phyloP scores from a whole-genome alignment of 2,797 vertebrate species.

The Eleutherodactylus coqui region DNA sequence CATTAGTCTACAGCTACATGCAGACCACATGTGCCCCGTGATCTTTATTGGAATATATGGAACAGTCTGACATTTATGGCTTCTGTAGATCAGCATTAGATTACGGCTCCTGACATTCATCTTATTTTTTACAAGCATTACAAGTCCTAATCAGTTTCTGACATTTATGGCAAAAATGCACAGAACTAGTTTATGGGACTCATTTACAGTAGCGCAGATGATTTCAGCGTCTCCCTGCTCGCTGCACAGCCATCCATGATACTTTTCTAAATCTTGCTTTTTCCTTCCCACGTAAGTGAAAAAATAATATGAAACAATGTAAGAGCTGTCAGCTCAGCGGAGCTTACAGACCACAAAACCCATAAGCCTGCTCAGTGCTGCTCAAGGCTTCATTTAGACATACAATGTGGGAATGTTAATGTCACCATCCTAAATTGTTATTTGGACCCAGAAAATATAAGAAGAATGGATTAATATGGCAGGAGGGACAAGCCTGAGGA shows the following conservation, averaged over 20 bases:
- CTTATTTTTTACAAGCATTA: not conserved
- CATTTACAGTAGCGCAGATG: not conserved
- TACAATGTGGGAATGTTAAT: not conserved
- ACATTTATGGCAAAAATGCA: conserved; percentile 12
- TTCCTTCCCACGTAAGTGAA: not conserved
- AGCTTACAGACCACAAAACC: not conserved
- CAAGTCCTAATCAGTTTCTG: not conserved
- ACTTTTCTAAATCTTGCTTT: conserved; percentile 1
- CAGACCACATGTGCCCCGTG: not conserved
- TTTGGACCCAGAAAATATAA: not conserved
- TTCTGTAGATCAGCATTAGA: not conserved
- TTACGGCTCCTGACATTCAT: not conserved
- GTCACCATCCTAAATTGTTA: not conserved
- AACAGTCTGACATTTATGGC: not conserved
- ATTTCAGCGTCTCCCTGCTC: not conserved
- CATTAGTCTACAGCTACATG: not conserved
- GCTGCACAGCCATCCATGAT: not conserved
- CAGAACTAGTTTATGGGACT: not conserved
- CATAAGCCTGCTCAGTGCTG: not conserved
- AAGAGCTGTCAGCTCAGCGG: not conserved
- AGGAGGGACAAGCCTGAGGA: not conserved
- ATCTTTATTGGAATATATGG: not conserved
- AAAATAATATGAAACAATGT: not conserved
- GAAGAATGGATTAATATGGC: not conserved
- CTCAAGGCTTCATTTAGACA: not conserved